Conservation (phyloP, 2,888 invertebrate genomes). For the Urechis unicinctus region DNA sequence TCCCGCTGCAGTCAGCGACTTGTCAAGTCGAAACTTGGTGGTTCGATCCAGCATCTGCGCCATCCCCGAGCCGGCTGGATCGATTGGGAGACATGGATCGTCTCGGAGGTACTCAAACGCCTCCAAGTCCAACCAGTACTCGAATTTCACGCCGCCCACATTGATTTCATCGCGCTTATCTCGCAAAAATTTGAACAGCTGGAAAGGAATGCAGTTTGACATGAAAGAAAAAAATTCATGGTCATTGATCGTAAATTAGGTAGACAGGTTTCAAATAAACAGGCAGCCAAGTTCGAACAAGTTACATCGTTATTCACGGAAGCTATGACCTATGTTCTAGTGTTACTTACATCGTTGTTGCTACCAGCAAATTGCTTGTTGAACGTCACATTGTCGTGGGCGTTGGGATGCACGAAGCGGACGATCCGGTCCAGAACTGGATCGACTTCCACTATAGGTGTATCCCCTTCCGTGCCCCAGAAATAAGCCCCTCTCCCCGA, state of each 20-base stretch:
- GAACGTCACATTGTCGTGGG: conserved; percentile 24
- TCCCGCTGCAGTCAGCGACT: too few relatives aligned
- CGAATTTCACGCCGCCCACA: conserved; percentile 14
- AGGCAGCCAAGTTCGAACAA: too few relatives aligned
- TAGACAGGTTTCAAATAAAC: too few relatives aligned
- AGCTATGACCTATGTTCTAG: too few relatives aligned
- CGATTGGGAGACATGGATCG: conserved; percentile 30
- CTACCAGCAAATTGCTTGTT: conserved; percentile 30
- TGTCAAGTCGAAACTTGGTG: too few relatives aligned
- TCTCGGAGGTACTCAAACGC: conserved; percentile 30
- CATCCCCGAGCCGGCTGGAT: conserved; percentile 24
- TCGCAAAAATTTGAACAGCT: not conserved
- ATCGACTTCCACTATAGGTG: not conserved
- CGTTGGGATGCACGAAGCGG: conserved; percentile 18
- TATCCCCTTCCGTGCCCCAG: not conserved
- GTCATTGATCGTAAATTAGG: too few relatives aligned
- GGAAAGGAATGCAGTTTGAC: too few relatives aligned
- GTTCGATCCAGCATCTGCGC: conserved; percentile 22
- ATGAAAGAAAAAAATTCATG: too few relatives aligned
- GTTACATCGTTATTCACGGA: too few relatives aligned
- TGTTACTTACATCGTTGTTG: conserved; percentile 28
- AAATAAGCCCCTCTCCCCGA: not conserved
- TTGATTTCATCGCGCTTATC: not conserved
- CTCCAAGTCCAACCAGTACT: conserved; percentile 34
- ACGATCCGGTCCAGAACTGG: conserved; percentile 21